phyloP scores from a whole-genome alignment of 2,797 vertebrate species.

The Tauraco hartlaubi region DNA sequence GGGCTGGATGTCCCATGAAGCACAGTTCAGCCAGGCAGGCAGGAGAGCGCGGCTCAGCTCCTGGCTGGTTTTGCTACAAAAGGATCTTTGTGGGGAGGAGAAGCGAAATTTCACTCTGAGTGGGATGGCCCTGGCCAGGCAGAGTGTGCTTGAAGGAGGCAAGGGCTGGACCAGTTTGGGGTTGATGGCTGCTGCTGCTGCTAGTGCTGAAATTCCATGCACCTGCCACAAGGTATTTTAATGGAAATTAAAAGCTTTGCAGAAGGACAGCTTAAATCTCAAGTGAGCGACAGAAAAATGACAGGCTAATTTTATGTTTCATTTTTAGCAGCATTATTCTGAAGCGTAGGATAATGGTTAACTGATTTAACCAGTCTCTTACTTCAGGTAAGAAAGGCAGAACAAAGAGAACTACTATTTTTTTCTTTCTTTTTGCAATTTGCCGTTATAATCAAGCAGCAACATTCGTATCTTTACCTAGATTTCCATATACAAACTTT shows the following conservation, averaged over 20 bases:
- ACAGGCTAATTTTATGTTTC: slow-evolving; percentile 66
- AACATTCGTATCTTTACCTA: neutral
- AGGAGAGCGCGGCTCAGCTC: accelerated
- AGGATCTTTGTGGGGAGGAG: neutral
- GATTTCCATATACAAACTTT: neutral
- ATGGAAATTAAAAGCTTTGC: slow-evolving; percentile 44
- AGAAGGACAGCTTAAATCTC: slow-evolving; percentile 33
- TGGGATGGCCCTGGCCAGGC: neutral
- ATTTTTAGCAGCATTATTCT: slow-evolving; percentile 72
- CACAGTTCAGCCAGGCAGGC: neutral
- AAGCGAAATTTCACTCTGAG: neutral
- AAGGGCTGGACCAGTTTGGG: neutral
- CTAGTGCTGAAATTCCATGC: neutral
- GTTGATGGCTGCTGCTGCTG: neutral
- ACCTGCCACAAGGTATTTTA: neutral
- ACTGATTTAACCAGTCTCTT: slow-evolving; percentile 45
- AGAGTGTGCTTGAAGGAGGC: neutral
- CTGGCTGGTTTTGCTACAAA: neutral
- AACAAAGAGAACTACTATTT: slow-evolving; percentile 10
- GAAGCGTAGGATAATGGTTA: slow-evolving; percentile 62
- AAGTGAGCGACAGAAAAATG: slow-evolving; percentile 46
- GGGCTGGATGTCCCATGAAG: neutral
- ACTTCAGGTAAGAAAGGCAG: slow-evolving; percentile 6
- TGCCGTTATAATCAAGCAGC: neutral
- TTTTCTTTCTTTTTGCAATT: neutral